Evolutionary conservation across 2,888 invertebrate species (phyloP).

Genomic region (Apotomis capreana): DNA sequence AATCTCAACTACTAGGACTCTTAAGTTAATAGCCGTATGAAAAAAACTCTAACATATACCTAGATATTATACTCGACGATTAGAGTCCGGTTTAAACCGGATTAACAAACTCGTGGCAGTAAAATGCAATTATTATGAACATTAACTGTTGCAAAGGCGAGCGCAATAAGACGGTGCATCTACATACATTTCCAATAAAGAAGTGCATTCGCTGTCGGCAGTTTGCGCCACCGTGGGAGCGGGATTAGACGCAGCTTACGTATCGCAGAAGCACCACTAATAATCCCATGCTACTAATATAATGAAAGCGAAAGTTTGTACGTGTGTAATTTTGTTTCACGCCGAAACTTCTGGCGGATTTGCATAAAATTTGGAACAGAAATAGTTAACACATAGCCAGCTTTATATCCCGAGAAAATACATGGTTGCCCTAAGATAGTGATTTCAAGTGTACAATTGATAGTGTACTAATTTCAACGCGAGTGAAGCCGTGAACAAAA

Average conservation of each 20-base stretch:
- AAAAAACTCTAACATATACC: neutral
- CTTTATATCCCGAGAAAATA: no score
- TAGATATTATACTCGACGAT: neutral
- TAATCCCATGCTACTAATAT: no score
- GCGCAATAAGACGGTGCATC: conserved; percentile 5
- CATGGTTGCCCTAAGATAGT: no score
- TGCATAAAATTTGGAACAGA: no score
- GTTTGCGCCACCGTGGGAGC: conserved; percentile 35
- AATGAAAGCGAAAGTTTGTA: no score
- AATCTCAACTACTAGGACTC: no score
- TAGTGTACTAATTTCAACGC: no score
- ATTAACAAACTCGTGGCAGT: conserved; percentile 15
- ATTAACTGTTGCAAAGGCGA: neutral
- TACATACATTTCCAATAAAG: conserved; percentile 39
- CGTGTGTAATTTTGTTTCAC: no score
- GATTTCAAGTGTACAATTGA: no score
- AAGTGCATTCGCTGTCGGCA: conserved; percentile 20
- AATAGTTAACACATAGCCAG: no score
- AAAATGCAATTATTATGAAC: conserved; percentile 27
- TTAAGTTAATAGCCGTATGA: neutral
- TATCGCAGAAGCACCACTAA: neutral
- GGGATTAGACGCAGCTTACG: neutral
- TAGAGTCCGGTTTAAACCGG: conserved; percentile 6
- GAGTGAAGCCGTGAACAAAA: no score
- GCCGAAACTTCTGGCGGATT: no score